phyloP scores from a whole-genome alignment of 1,140 invertebrate genomes.

The Harlomillsia oculata region DNA sequence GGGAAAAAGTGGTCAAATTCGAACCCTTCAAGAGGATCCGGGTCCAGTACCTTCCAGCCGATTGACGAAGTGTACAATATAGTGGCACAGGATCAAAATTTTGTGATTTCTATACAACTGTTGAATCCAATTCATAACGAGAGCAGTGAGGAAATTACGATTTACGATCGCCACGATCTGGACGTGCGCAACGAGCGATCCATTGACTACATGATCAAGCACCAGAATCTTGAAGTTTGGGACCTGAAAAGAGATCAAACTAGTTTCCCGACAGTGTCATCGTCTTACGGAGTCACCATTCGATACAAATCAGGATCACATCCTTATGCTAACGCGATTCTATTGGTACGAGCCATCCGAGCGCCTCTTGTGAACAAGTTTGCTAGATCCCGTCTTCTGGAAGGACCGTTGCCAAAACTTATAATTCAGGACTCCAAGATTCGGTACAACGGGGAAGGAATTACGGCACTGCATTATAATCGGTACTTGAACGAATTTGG shows the following conservation, averaged over 20 bases:
- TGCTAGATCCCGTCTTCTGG: conserved; percentile 53
- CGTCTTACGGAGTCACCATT: conserved; percentile 67
- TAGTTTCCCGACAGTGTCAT: conserved; percentile 76
- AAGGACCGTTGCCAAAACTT: conserved; percentile 64
- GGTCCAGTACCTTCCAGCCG: too few species aligned
- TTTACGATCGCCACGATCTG: conserved; percentile 54
- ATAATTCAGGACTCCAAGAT: conserved; percentile 61
- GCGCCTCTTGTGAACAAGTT: conserved; percentile 22
- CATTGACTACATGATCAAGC: conserved; percentile 39
- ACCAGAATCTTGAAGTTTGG: conserved; percentile 57
- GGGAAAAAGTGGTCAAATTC: conserved; percentile 33
- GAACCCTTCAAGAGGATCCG: too few species aligned
- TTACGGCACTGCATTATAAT: conserved; percentile 82
- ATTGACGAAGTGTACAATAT: conserved; percentile 32
- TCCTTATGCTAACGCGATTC: conserved; percentile 66
- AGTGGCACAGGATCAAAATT: conserved; percentile 35
- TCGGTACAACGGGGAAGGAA: conserved; percentile 65
- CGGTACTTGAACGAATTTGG: conserved; percentile 69
- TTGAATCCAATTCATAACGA: conserved; percentile 79
- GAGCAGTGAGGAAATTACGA: conserved; percentile 67
- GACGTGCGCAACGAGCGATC: conserved; percentile 49
- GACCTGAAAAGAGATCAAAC: conserved; percentile 66
- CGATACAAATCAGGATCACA: conserved; percentile 68
- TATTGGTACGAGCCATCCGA: conserved; percentile 65
- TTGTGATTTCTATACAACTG: conserved; percentile 53